Base-by-base conservation (phyloP, 2,797 vertebrate genomes). In the Cheirogaleus major region DNA sequence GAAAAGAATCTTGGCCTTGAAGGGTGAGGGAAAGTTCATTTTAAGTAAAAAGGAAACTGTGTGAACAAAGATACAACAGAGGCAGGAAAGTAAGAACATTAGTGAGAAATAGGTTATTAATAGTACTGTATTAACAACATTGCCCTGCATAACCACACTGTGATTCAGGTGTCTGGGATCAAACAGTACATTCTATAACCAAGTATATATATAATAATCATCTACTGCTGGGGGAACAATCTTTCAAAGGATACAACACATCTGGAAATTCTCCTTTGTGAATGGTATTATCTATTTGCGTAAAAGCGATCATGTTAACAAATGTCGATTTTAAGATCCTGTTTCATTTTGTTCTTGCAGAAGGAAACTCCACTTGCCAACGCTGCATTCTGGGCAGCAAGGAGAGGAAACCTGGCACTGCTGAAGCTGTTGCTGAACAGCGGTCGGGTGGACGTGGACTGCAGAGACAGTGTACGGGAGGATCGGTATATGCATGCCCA, bases 311-410 rank as follows among this genome's bases (percentile, higher is more conserved):
- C n/a, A 0, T 3, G 14, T 17, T 45, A 15, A 55, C 32, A 2
- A 25, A 48, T 23, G n/a, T n/a, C 4, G 13, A 45, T 63, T 73
- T 81, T 83, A 89, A 94, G 94, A 76, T 48, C 52, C 85, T 82
- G 75, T 97, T 80, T 91, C 61, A 13, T 95, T 94, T 94, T 76
- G 80, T 55, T 72, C 98, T 94, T 93, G 95, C 99, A 99, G 99
- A 99, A 99, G 98, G 99, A 99, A 99, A 99, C 99, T 25, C 99
- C 99, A 13, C 99, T 99, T 63, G 99, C 99, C 98, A 99, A 99
- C 65, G 99, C 99, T 57, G 99, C 99, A 12, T 99, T 99, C 98
- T 99, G 99, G 99, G 99, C 99, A 95, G 99, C 99, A 0, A 99
- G 99, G 95, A 99, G 99, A 98, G 99, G 99, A 98, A 99, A 99